Conservation (phyloP, 1,140 invertebrate genomes). For the Laodelphax striatellus region DNA sequence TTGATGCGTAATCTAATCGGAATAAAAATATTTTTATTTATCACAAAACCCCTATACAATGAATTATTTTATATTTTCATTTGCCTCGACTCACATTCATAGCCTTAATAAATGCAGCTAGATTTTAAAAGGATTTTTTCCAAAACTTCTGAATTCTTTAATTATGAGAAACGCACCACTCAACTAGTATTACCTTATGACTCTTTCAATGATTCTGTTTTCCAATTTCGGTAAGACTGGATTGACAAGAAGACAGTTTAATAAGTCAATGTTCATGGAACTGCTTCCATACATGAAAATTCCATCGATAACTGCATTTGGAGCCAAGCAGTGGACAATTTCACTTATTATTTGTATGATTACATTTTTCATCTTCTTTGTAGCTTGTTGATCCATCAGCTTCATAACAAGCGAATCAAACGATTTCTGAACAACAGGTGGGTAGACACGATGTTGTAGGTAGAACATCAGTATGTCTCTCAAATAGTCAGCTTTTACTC, state of each 20-base stretch:
- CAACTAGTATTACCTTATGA: too few relatives aligned
- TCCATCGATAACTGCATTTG: background rate
- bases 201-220: too few relatives aligned
- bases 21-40: too few relatives aligned
- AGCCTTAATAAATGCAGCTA: too few relatives aligned
- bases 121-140: too few relatives aligned
- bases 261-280: background rate
- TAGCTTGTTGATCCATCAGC: slow-evolving; percentile 6
- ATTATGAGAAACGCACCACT: too few relatives aligned
- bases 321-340: background rate
- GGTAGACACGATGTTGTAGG: slow-evolving; percentile 14
- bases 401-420: slow-evolving; percentile 15
- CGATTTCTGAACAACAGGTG: slow-evolving; percentile 13
- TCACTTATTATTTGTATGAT: slow-evolving; percentile 11
- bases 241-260: background rate
- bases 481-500: slow-evolving; percentile 15
- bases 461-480: slow-evolving; percentile 18
- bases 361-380: slow-evolving; percentile 16
- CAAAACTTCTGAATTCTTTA: too few relatives aligned
- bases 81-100: too few relatives aligned
- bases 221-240: too few relatives aligned
- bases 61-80: too few relatives aligned
- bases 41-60: too few relatives aligned
- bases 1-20: too few relatives aligned
- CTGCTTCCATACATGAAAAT: background rate